A percentile compares a stretch with the other conserved stretches of the same genome.
These are phyloP conservation scores for Sceloporus undulatus DNA, from an alignment of 2,113 vertebrate genomes.

Conservation along the genomic window DNA sequence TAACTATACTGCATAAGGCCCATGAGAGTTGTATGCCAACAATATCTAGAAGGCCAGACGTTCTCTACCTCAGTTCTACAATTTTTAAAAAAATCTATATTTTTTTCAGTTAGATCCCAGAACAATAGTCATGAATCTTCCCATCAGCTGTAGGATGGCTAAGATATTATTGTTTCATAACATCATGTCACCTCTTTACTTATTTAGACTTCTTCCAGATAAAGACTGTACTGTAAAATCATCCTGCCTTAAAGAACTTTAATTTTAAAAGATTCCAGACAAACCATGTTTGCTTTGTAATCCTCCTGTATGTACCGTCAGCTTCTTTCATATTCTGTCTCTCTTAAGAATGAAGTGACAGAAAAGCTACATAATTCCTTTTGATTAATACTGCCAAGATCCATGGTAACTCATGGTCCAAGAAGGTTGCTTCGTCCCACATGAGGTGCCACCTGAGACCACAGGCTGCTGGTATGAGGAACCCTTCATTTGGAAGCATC, in stretches of 20 bases:
- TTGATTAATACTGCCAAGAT: too few relatives aligned
- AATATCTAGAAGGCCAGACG: too few relatives aligned
- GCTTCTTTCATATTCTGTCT: not conserved
- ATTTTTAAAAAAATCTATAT: not conserved
- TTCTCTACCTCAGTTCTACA: too few relatives aligned
- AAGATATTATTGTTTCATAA: not conserved
- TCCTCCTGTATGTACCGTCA: not conserved
- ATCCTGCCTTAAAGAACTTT: not conserved
- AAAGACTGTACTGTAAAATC: not conserved
- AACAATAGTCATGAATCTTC: not conserved
- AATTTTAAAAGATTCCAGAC: not conserved
- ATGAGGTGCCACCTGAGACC: too few relatives aligned
- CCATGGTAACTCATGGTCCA: too few relatives aligned
- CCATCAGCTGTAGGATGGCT: not conserved
- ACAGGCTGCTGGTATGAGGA: not conserved
- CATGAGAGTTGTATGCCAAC: too few relatives aligned
- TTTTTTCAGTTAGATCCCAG: constrained; percentile 21
- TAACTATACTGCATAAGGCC: too few relatives aligned
- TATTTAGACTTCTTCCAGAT: not conserved
- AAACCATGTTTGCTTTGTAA: not conserved
- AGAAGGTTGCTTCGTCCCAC: too few relatives aligned
- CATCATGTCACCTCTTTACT: not conserved
- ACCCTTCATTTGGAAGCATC: not conserved
- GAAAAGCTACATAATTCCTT: too few relatives aligned
- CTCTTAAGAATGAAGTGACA: too few relatives aligned